These are phyloP conservation scores for Carduelis carduelis DNA, from an alignment of 2,797 vertebrate genomes.

Conservation along the genomic window DNA sequence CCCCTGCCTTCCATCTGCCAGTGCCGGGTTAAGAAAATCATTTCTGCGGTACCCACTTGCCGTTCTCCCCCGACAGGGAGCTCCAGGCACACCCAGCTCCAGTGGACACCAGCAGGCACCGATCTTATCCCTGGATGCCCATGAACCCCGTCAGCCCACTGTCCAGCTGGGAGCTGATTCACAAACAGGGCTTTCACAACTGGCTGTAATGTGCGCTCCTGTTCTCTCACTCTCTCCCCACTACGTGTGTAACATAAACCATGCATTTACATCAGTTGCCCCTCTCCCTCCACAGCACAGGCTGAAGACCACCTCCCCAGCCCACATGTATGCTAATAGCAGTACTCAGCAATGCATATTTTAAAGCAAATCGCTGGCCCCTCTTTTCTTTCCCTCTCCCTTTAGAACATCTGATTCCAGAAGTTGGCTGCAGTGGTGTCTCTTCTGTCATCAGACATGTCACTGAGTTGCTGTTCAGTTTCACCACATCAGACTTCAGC, in stretches of 20 bases:
- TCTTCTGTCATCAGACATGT: conserved; percentile 70
- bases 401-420: conserved; percentile 64
- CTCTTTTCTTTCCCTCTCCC: conserved; percentile 34
- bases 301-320: conserved; percentile 32
- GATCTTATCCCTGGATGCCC: not conserved
- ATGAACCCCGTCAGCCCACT: not conserved
- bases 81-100: conserved; percentile 45
- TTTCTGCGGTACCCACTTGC: conserved; percentile 65
- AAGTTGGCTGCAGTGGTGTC: conserved; percentile 63
- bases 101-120: not conserved
- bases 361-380: conserved; percentile 50
- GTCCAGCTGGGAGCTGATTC: conserved; percentile 13
- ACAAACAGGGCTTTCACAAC: conserved; percentile 11
- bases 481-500: conserved; percentile 66
- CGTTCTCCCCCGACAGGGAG: not conserved
- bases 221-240: not conserved
- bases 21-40: conserved; percentile 40
- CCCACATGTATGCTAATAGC: conserved; percentile 15
- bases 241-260: conserved; percentile 45
- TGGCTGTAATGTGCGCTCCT: not conserved
- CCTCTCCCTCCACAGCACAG: not conserved
- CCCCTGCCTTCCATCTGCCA: conserved; percentile 22
- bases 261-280: conserved; percentile 1
- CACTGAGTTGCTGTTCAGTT: conserved; percentile 65
- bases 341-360: conserved; percentile 42